phyloP scores from a whole-genome alignment of 2,797 vertebrate species.

The Rhabdophis nuchalis region DNA sequence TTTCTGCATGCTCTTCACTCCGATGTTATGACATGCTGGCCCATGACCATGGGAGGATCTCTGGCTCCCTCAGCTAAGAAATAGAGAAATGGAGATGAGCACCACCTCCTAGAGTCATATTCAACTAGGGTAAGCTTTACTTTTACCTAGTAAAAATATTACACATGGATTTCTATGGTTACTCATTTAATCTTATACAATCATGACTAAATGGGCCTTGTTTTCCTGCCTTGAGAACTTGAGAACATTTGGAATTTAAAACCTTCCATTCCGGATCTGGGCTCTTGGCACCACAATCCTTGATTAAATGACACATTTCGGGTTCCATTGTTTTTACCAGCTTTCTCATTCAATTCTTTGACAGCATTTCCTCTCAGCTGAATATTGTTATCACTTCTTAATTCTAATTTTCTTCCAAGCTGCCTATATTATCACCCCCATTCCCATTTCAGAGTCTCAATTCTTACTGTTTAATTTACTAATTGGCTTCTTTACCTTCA shows the following conservation, averaged over 20 bases:
- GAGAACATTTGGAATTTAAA: conserved; percentile 54
- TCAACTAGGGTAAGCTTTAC: not conserved
- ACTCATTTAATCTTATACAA: conserved; percentile 55
- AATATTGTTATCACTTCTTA: conserved; percentile 78
- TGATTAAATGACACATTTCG: conserved; percentile 70
- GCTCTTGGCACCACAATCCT: conserved; percentile 58
- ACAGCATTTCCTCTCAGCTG: conserved; percentile 71
- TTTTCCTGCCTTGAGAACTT: conserved; percentile 62
- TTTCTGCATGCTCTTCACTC: not conserved
- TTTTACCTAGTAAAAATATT: not conserved
- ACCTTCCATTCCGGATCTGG: conserved; percentile 21
- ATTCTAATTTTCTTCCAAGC: conserved; percentile 73
- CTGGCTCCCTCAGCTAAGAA: not conserved
- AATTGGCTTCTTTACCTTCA: conserved; percentile 73
- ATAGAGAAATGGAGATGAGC: not conserved
- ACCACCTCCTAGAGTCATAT: not conserved
- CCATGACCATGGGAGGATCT: not conserved
- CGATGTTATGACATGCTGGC: not conserved
- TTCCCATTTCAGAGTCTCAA: conserved; percentile 67
- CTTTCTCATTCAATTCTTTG: conserved; percentile 69
- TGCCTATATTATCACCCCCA: conserved; percentile 74
- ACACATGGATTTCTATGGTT: conserved; percentile 30
- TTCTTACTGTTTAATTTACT: conserved; percentile 72
- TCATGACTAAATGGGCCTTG: conserved; percentile 63
- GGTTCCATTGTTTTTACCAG: conserved; percentile 69